Evolutionary conservation across 2,797 vertebrate species (phyloP), one percentile per base, ranked within the genome.

Genomic region (Darevskia nairensis): DNA sequence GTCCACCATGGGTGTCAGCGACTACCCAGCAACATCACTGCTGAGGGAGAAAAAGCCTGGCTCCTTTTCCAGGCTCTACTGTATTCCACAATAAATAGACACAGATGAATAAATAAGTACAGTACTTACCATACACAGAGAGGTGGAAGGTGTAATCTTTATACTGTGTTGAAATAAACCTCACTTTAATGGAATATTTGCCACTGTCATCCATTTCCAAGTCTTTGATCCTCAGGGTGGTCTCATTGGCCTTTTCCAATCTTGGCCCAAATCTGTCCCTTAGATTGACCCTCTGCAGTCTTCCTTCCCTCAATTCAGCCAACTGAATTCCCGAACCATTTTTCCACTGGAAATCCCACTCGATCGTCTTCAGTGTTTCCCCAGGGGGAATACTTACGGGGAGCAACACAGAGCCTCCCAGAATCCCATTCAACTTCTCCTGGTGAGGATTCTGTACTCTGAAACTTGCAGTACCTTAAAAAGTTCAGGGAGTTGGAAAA

Each of bases 291-390:
- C 19, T 21, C 61, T 19, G 1, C 39, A 10, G 2, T 15, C 3
- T 9, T 25, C 85, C 76, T 1, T 19, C 19, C 1, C 0, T 35
- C 3, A 79, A 27, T 27, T 71, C 41, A 1, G n/a, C 64, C 6
- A 86, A 2, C 1, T 0, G 1, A 4, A 50, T 0, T 4, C 0
- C 0, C 0, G 0, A 0, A 0, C 64, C 76, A 27, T n/a, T n/a
- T 1, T 6, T 9, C 17, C 4, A 0, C 4, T 17, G 29, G 2
- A 86, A 79, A 2, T 10, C 15, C 85, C 85, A 86, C 1, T 69
- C n/a, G 0, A 55, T 7, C 1, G 1, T 8, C 1, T 0, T 1
- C 8, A 86, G 7, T 8, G 0, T 10, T 10, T 27, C 0, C 8
- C 0, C 0, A 0, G 21, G 10, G n/a, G 64, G 9, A 1, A 35